Conservation (phyloP, 2,797 vertebrate genomes). For the Megalops cyprinoides region DNA sequence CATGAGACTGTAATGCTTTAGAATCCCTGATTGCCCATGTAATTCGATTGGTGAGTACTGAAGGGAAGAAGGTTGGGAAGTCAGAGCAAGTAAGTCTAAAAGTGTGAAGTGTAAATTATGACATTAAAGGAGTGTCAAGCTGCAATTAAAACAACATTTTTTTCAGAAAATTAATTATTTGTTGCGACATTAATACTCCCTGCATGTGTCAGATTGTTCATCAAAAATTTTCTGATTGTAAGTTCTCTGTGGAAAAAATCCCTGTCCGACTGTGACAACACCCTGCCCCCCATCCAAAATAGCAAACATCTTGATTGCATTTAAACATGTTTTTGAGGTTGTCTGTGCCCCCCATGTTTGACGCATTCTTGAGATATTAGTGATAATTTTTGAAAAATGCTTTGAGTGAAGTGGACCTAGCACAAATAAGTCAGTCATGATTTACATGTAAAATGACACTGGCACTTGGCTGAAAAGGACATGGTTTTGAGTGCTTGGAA, state of each 20-base stretch:
- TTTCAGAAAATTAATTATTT: too few relatives aligned
- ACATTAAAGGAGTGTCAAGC: too few relatives aligned
- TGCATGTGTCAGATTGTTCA: too few relatives aligned
- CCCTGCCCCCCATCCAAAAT: constrained; percentile 31
- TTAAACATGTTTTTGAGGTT: constrained; percentile 56
- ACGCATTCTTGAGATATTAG: constrained; percentile 48
- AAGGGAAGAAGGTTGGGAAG: too few relatives aligned
- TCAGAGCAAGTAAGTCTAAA: too few relatives aligned
- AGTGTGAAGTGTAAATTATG: too few relatives aligned
- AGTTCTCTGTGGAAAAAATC: constrained; percentile 54
- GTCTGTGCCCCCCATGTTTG: constrained; percentile 33
- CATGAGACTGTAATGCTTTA: too few relatives aligned
- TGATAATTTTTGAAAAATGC: constrained; percentile 42
- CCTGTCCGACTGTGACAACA: constrained; percentile 39
- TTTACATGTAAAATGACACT: constrained; percentile 33
- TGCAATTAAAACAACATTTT: too few relatives aligned
- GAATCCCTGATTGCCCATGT: too few relatives aligned
- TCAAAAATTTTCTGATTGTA: constrained; percentile 31
- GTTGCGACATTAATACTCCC: too few relatives aligned
- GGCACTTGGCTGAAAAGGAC: constrained; percentile 4
- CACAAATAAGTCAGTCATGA: constrained; percentile 55
- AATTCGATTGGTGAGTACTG: too few relatives aligned
- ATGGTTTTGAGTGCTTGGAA: neutral
- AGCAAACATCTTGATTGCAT: constrained; percentile 61
- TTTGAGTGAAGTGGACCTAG: constrained; percentile 36